Percentiles rank a stretch among this genome's conserved stretches.
Evolutionary conservation across 2,888 invertebrate species (phyloP).

Genomic region (Pachliopta kotzebuea): DNA sequence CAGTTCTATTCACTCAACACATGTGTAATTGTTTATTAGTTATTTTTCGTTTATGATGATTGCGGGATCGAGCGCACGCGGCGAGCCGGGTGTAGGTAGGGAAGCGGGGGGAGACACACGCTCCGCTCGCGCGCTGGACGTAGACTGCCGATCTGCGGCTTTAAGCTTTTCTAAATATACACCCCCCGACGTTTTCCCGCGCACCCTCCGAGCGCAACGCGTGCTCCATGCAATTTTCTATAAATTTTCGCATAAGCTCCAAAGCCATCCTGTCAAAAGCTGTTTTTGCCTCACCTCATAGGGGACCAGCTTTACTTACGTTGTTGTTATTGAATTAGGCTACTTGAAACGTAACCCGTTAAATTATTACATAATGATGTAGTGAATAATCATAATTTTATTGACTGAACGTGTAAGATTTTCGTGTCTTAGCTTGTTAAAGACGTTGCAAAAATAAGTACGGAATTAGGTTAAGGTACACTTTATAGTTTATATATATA

Average conservation of each 20-base stretch:
- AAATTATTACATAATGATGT: conserved; percentile 19
- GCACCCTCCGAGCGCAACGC: conserved; percentile 68
- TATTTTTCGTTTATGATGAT: conserved; percentile 64
- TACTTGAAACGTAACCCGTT: conserved; percentile 41
- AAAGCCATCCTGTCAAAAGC: conserved; percentile 75
- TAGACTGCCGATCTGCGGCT: conserved; percentile 61
- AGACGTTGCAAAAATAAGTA: background rate
- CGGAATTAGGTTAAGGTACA: too few relatives aligned
- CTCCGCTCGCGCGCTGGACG: conserved; percentile 56
- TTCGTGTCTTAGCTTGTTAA: background rate
- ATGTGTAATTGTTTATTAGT: conserved; percentile 47
- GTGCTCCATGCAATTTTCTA: conserved; percentile 76
- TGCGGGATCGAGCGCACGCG: conserved; percentile 57
- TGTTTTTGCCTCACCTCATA: conserved; percentile 63
- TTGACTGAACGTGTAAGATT: background rate
- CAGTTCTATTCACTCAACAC: conserved; percentile 65
- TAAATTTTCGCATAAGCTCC: conserved; percentile 77
- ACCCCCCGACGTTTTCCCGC: conserved; percentile 68
- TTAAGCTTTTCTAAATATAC: conserved; percentile 74
- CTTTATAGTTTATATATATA: too few relatives aligned
- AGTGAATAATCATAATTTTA: background rate
- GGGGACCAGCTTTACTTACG: conserved; percentile 51
- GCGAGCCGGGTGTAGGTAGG: conserved; percentile 39
- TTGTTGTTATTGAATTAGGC: conserved; percentile 69
- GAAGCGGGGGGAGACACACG: conserved; percentile 52